phyloP scores from a whole-genome alignment of 2,113 vertebrate genomes.

The Zosterops hypoxanthus region DNA sequence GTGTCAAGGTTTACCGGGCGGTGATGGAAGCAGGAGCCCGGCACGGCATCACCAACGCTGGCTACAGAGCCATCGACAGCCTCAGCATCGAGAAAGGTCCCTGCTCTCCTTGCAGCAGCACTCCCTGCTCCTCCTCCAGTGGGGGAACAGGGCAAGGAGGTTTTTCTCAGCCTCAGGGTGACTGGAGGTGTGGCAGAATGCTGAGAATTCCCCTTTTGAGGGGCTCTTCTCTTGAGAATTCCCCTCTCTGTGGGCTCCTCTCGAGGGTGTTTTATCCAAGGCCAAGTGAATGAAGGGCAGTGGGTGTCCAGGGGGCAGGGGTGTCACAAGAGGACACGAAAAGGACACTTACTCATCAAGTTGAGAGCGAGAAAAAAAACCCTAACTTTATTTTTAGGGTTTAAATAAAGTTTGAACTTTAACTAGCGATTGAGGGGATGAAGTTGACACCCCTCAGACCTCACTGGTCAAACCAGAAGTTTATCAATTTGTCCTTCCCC shows the following conservation, averaged over 20 bases:
- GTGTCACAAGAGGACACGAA: too few species aligned
- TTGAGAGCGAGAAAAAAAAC: too few species aligned
- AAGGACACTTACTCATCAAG: too few species aligned
- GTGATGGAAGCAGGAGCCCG: constrained; percentile 88
- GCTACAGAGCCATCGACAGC: constrained; percentile 96
- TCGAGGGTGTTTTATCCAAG: neutral
- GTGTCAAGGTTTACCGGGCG: constrained; percentile 84
- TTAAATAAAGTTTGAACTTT: too few species aligned
- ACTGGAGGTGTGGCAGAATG: neutral
- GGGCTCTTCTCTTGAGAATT: too few species aligned
- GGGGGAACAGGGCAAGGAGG: too few species aligned
- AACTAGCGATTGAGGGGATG: too few species aligned
- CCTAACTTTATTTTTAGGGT: too few species aligned
- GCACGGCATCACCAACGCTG: constrained; percentile 84
- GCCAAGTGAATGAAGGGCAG: too few species aligned
- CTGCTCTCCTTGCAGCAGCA: neutral
- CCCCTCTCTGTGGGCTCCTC: rapidly evolving
- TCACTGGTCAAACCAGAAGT: too few species aligned
- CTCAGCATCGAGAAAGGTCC: constrained; percentile 97
- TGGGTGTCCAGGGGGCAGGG: neutral
- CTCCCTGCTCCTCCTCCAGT: rapidly evolving
- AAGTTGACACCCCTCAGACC: too few species aligned
- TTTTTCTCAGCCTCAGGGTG: neutral
- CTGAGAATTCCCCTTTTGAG: neutral
- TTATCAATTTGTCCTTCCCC: too few species aligned